Base-by-base conservation (phyloP, 2,113 vertebrate species). In the Perca schrenkii region DNA sequence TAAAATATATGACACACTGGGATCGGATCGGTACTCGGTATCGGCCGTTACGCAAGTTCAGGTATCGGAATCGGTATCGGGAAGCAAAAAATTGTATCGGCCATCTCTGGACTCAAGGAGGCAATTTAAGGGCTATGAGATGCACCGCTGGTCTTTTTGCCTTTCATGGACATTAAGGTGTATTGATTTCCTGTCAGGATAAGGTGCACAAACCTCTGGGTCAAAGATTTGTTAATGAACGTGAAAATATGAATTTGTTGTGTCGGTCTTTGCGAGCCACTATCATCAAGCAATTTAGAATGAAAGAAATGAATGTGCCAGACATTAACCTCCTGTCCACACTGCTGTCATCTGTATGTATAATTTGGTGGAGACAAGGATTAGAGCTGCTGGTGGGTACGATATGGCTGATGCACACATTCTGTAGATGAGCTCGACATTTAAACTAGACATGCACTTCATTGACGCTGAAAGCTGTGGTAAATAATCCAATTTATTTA, bases 401-500 rank as follows among this genome's bases (percentile, higher is more conserved):
- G 13, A 36, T 76, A 2, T 80, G n/a, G 56, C 66, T 67, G 74
- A 86, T 81, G 49, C 76, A 72, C 77, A 75, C 53, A 63, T 67
- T 74, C 46, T 67, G 49, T 61, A 71, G 76, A 87, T 68, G 82
- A 86, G 81, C 60, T 76, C 90, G 91, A 72, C 90, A 91, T 92
- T 93, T 92, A 81, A 88, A 85, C 72, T 67, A 56, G 72, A 87
- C 84, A 19, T 83, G 82, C 69, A 76, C 76, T 71, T 84, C 61
- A 75, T 68, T 72, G 56, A 68, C 28, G 31, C 76, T 60, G 82
- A 86, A 87, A 90, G 74, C 83, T 65, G 80, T 70, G 74, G 80
- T 84, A 88, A 90, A 80, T 71, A 83, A 89, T 88, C 88, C 34
- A 75, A 87, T 91, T 74, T 25, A 74, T 91, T 80, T 62, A 76